Percentiles rank a stretch among this genome's conserved stretches.
phyloP scores from a whole-genome alignment of 2,797 vertebrate species.

The Sorex maritimensis region DNA sequence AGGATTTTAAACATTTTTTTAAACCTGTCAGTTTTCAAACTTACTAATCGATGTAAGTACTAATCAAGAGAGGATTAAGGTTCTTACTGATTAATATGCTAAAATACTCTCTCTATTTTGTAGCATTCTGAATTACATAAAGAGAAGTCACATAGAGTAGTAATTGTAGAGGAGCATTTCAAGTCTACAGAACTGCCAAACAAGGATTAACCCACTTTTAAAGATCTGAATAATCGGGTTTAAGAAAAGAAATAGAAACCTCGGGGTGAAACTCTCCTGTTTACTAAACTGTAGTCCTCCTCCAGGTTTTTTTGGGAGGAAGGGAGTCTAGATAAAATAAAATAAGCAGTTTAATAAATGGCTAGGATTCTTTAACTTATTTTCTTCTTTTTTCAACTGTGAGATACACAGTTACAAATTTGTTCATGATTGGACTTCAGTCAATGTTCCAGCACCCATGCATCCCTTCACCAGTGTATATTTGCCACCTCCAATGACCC shows the following conservation, averaged over 20 bases:
- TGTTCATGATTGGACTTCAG: too few relatives aligned
- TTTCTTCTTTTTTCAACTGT: too few relatives aligned
- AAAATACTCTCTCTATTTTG: constrained; percentile 29
- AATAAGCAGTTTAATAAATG: too few relatives aligned
- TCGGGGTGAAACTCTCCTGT: background rate
- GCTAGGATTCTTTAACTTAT: too few relatives aligned
- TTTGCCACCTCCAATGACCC: too few relatives aligned
- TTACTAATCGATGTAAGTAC: background rate
- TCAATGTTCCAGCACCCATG: too few relatives aligned
- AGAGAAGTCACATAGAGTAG: background rate
- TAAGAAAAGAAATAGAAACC: constrained; percentile 63
- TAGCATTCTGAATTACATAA: constrained; percentile 58
- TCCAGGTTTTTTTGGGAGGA: background rate
- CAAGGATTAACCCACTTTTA: constrained; percentile 11
- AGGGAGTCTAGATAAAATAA: too few relatives aligned
- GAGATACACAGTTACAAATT: too few relatives aligned
- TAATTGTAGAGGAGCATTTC: constrained; percentile 31
- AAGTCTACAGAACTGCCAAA: constrained; percentile 22
- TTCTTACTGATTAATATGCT: constrained; percentile 20
- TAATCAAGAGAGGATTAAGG: constrained; percentile 20
- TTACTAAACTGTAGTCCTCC: background rate
- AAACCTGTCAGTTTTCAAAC: background rate
- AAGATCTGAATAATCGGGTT: constrained; percentile 50
- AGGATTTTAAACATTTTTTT: constrained; percentile 39
- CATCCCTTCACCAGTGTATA: background rate